Evolutionary conservation across 1,140 invertebrate genomes (phyloP).

Genomic region (Drosophila miranda): DNA sequence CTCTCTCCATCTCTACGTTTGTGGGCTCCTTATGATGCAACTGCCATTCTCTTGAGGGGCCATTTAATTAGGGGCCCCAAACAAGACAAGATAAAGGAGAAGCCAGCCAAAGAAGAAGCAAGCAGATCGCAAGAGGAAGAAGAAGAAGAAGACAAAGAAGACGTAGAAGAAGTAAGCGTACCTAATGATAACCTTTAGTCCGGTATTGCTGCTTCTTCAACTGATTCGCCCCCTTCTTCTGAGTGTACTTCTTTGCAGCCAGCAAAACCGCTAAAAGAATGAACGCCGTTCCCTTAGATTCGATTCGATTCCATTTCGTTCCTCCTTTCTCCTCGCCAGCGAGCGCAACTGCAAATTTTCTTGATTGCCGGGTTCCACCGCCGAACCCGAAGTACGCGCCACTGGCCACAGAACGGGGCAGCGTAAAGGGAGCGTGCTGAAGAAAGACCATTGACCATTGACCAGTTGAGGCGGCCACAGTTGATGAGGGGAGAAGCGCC

Average conservation of each 20-base stretch:
- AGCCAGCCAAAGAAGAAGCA: not conserved
- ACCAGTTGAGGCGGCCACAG: conserved; percentile 33
- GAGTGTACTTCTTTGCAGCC: too few species aligned
- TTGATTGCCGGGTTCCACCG: conserved; percentile 70
- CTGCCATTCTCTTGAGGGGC: conserved; percentile 49
- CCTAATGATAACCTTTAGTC: conserved; percentile 77
- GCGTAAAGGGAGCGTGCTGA: not conserved
- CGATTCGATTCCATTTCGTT: not conserved
- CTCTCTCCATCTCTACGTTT: not conserved
- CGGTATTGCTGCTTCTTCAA: conserved; percentile 8
- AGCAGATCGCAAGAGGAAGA: not conserved
- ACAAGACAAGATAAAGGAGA: conserved; percentile 21
- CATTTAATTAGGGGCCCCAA: conserved; percentile 61
- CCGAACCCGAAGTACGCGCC: conserved; percentile 69
- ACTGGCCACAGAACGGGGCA: conserved; percentile 56
- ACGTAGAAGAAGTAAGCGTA: conserved; percentile 64
- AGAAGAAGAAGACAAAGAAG: conserved; percentile 5
- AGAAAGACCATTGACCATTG: conserved; percentile 28
- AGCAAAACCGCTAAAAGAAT: too few species aligned
- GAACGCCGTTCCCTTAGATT: conserved; percentile 16
- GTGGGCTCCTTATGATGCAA: conserved; percentile 45
- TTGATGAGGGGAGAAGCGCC: conserved; percentile 21
- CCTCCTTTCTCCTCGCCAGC: conserved; percentile 12
- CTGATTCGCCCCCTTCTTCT: not conserved
- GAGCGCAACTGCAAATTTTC: conserved; percentile 71